A percentile compares a stretch with the other conserved stretches of the same genome.
These are phyloP conservation scores for Jacana jacana DNA, from an alignment of 2,113 vertebrate genomes.

Conservation along the genomic window DNA sequence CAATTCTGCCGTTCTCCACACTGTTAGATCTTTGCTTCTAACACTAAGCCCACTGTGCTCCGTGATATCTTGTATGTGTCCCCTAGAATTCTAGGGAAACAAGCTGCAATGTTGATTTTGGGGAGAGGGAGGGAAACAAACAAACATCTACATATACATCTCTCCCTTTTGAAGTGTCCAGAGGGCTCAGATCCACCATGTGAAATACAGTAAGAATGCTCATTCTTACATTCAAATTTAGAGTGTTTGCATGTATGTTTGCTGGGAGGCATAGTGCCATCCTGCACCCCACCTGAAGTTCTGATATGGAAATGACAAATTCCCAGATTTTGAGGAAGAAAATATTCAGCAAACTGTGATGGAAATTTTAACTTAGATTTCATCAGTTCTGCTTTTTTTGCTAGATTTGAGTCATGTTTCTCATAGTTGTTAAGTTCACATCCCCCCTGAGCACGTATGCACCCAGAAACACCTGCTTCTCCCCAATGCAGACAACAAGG, in stretches of 20 bases:
- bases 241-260: background rate
- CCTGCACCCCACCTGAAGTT: background rate
- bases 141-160: too few species aligned
- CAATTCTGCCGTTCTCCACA: background rate
- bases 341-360: background rate
- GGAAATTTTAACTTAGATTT: background rate
- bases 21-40: background rate
- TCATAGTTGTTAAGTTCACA: background rate
- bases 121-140: background rate
- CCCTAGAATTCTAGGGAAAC: background rate
- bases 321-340: background rate
- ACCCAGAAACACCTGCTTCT: conserved; percentile 15
- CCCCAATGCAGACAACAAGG: background rate
- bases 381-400: background rate
- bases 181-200: background rate
- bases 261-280: background rate
- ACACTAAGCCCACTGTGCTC: background rate
- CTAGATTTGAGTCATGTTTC: background rate
- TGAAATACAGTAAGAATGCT: background rate
- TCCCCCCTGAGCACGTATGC: too few species aligned
- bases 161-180: background rate
- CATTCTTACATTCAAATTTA: too few species aligned
- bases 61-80: background rate
- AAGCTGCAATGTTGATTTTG: background rate
- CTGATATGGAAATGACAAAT: background rate